Percentiles rank a stretch among this genome's conserved stretches.
Evolutionary conservation across 2,797 vertebrate genomes (phyloP).

Genomic region (Falco columbarius): DNA sequence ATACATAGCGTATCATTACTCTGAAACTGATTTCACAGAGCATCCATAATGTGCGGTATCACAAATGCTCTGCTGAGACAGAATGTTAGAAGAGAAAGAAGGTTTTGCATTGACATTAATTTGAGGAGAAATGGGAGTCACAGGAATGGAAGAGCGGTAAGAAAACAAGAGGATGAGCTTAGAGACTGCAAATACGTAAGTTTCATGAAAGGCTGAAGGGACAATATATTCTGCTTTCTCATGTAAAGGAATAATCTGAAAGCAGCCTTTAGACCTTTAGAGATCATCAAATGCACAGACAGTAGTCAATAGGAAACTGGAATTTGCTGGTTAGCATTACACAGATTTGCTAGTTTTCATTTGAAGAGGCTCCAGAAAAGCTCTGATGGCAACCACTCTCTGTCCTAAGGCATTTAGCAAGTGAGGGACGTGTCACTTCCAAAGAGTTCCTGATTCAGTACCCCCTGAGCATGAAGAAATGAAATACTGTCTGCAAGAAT

Average conservation of each 20-base stretch:
- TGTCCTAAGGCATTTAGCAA: neutral
- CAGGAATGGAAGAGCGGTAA: neutral
- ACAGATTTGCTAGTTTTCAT: neutral
- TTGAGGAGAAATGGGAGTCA: neutral
- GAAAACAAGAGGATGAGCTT: neutral
- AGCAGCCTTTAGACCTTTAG: neutral
- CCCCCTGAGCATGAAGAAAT: neutral
- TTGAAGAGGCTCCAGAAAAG: neutral
- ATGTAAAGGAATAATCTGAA: neutral
- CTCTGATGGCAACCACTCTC: neutral
- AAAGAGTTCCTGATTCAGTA: neutral
- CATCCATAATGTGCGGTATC: neutral
- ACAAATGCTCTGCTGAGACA: neutral
- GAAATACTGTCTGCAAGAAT: neutral
- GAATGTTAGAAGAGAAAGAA: neutral
- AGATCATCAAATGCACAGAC: neutral
- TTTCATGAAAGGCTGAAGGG: neutral
- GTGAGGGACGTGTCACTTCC: neutral
- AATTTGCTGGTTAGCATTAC: neutral
- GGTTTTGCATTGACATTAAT: neutral
- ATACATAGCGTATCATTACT: neutral
- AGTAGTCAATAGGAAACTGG: neutral
- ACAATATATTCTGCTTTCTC: neutral
- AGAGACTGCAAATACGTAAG: neutral
- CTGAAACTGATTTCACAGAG: conserved; percentile 32